Evolutionary conservation across 2,888 invertebrate genomes (phyloP), one percentile per base, ranked within the genome.

Genomic region (Tetramorium bicarinatum): DNA sequence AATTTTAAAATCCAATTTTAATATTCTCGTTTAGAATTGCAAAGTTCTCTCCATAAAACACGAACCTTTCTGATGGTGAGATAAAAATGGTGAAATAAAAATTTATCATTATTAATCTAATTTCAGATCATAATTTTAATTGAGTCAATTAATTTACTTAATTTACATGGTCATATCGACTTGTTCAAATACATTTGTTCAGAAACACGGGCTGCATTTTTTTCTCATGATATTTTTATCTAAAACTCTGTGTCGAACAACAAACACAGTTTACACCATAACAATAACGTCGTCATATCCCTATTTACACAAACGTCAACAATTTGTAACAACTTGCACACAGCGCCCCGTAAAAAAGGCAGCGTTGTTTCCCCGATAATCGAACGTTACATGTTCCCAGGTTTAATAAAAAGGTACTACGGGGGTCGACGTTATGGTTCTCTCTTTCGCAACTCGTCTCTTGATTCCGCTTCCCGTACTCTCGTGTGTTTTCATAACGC

Each of bases 401-500:
- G 21, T 80, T 80, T 80, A 80, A 80, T 72, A 47, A 71, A 47
- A 6, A 49, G n/a, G 7, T 29, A 59, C 21, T 21, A 7, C 56
- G 8, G 21, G 21, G 25, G 25, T 29, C 69, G 18, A 41, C 9
- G 9, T 54, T 29, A 44, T 9, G 25, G 21, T 49, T 15, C 8
- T 34, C 38, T 47, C 52, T 44, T 44, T 69, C 18, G 13, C 21
- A 8, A 49, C 29, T 44, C 15, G 21, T 41, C n/a, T 11, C 54
- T 44, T 44, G 29, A n/a, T 77, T 47, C 21, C 38, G 18, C n/a
- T 21, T 52, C 21, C 44, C 64, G 38, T 25, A 38, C 15, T 44
- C 79, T 61, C 71, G 52, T 52, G 15, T 72, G 71, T 56, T 71
- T 71, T 71, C 71, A 25, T 49, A 54, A 64, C 18, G 81, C 71